Evolutionary conservation across 2,797 vertebrate species (phyloP).

Genomic region (Pantherophis alleghaniensis): DNA sequence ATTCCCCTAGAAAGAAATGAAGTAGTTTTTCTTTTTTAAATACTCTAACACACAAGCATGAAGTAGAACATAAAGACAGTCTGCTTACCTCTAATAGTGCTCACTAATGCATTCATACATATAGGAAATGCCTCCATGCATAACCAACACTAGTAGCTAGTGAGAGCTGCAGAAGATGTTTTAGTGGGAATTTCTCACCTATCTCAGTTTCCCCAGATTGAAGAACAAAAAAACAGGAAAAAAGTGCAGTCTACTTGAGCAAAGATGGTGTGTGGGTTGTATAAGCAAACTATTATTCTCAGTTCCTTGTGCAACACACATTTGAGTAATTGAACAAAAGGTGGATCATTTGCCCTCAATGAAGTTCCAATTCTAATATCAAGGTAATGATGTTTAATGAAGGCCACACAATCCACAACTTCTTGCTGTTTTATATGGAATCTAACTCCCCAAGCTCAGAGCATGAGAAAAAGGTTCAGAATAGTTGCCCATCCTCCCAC

Average conservation of each 20-base stretch:
- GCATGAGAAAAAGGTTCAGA: not conserved
- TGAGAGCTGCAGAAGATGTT: not conserved
- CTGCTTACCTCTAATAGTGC: not conserved
- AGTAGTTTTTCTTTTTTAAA: conserved; percentile 4
- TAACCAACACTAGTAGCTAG: not conserved
- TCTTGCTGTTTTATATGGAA: not conserved
- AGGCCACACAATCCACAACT: not conserved
- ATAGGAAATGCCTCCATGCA: not conserved
- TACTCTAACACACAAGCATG: not conserved
- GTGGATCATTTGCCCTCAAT: not conserved
- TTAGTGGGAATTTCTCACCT: not conserved
- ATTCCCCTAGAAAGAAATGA: conserved; percentile 80
- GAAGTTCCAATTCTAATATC: not conserved
- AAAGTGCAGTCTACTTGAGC: not conserved
- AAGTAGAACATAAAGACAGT: not conserved
- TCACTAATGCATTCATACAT: not conserved
- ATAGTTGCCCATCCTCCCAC: not conserved
- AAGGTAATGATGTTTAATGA: not conserved
- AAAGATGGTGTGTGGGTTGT: not conserved
- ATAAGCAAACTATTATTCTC: not conserved
- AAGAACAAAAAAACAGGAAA: not conserved
- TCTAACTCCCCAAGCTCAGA: not conserved
- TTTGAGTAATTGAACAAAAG: not conserved
- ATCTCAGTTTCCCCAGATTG: not conserved
- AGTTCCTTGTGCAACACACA: not conserved